Evolutionary conservation across 1,140 invertebrate genomes (phyloP), one percentile per base, ranked within the genome.

Genomic region (Bombus confusus): DNA sequence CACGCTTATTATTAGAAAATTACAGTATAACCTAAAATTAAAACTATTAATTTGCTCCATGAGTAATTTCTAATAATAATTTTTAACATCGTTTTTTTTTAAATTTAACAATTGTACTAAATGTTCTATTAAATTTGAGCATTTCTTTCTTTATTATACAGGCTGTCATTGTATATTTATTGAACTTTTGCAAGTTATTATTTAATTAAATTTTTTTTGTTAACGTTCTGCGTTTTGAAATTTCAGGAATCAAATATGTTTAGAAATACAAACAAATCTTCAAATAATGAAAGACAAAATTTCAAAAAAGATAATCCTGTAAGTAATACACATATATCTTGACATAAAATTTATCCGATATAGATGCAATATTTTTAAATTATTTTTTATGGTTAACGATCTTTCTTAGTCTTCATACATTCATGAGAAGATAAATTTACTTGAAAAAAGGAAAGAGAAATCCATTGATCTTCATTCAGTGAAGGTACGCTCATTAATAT

Each of bases 1-100:
- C 86, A 87, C 68, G 43, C 83, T 75, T 82, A 79, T 87, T 79
- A 90, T 90, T 85, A 87, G 79, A 80, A 77, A 62, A 28, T 68
- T 80, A 82, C 39, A 15, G 68, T 73, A 88, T 92, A 92, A 93
- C 89, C 88, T 92, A 74, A 85, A 89, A 82, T 87, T 75, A 82
- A 71, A 52, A 73, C n/a, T 28, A 75, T 85, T 87, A 59, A 84
- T 78, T 85, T 90, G 31, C 28, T 43, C 57, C 72, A 82, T 91
- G 80, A 89, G 82, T 90, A 92, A 91, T 92, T 39, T 86, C 87
- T 92, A 92, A 91, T 89, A 92, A 89, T 91, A 91, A 76, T 86
- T 74, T 41, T 28, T 43, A 41, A 43, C 4, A 81, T 18, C 52
- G 1, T 86, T 62, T 39, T 62, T 39, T 66, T 69, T 71, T 64